Conservation (phyloP, 1,140 invertebrate genomes). For the Eurosta solidaginis region DNA sequence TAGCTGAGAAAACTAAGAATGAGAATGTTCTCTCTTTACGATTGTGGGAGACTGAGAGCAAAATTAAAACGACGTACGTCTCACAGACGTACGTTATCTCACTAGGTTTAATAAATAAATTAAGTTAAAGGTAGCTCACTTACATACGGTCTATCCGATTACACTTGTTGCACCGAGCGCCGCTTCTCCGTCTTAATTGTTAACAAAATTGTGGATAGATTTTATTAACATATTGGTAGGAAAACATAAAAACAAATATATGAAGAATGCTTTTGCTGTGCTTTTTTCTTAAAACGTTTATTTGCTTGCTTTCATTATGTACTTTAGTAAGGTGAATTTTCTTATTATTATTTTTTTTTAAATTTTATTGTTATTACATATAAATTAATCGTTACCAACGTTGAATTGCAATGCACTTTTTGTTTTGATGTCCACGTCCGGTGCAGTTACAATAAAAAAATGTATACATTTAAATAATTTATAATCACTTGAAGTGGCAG, state of each 20-base stretch:
- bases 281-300: background rate
- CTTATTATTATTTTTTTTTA: background rate
- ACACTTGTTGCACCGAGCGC: slow-evolving; percentile 10
- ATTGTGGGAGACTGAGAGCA: too few relatives aligned
- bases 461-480: background rate
- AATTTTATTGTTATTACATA: slow-evolving; percentile 27
- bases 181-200: slow-evolving; percentile 2
- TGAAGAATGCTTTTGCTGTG: background rate
- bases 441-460: background rate
- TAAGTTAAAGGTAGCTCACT: background rate
- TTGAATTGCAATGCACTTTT: background rate
- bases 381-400: background rate
- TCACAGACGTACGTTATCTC: too few relatives aligned
- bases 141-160: background rate
- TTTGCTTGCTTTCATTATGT: background rate
- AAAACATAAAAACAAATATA: background rate
- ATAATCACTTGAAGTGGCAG: too few relatives aligned
- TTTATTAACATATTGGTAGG: background rate
- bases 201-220: slow-evolving; percentile 17
- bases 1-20: too few relatives aligned
- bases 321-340: background rate
- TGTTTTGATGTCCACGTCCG: slow-evolving; percentile 8
- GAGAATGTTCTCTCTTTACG: too few relatives aligned
- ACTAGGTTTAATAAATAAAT: background rate
- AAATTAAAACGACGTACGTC: too few relatives aligned